Base-by-base conservation (phyloP, 64 coral and sea anemone species). In the Montipora cactus region DNA sequence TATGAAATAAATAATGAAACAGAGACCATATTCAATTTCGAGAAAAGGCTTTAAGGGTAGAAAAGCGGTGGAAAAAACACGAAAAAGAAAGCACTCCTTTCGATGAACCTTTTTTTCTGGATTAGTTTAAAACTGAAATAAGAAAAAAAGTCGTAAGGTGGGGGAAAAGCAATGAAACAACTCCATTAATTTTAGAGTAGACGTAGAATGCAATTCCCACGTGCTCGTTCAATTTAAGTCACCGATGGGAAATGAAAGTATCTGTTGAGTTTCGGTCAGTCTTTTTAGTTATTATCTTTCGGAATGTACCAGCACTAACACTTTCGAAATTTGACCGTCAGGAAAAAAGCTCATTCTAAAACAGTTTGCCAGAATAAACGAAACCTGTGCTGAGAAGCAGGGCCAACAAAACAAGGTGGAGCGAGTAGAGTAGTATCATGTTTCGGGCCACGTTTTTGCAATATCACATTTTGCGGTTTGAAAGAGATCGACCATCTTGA, bases 381-480 rank as follows among this genome's bases (percentile, higher is more conserved):
- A 28, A 84, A 69, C 57, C 18, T 71, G 7, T 4, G 6, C 5
- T 37, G 67, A 64, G 14, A 8, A 84, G 59, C 10, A 69, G 76
- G 25, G 1, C 15, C 37, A 37, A 37, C 37, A 57, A 57, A 11
- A 57, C 53, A 57, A 6, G 2, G 53, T 57, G 53, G 53, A 72
- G 62, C 64, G 47, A 48, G 18, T 45, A 14, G 66, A 69, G 18
- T 47, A 7, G 82, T 49, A 86, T 86, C 82, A 50, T 5, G 19
- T 86, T 72, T 70, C 82, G 19, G 12, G 62, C 64, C 82, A 86
- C 82, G 82, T 86, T 86, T 86, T 86, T 22, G n/a, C 15, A 71
- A 86, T 86, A 86, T 86, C 82, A 86, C 8, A 86, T 86, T 72
- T 72, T 86, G 82, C 46, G 82, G 82, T 86, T 86, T 22, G 82